Conservation (phyloP, 1,140 invertebrate genomes). For the Drosophila suzukii region DNA sequence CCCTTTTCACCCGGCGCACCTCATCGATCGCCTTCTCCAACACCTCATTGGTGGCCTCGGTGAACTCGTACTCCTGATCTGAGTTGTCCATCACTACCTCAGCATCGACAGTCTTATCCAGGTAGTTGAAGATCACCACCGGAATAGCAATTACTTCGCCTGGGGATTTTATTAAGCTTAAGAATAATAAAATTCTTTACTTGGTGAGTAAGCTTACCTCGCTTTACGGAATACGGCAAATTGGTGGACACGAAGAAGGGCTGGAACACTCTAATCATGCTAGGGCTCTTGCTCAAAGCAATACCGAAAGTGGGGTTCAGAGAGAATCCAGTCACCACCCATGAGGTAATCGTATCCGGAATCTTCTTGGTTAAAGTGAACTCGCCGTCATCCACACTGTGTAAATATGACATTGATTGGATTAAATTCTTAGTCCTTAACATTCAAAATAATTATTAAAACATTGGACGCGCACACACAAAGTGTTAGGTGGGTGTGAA, state of each 20-base stretch:
- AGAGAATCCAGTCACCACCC: conserved; percentile 96
- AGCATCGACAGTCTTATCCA: conserved; percentile 89
- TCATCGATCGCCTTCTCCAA: conserved; percentile 86
- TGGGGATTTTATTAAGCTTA: not conserved
- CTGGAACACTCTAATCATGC: conserved; percentile 93
- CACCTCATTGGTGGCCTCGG: conserved; percentile 86
- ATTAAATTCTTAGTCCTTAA: not conserved
- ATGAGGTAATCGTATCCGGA: conserved; percentile 96
- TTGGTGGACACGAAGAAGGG: conserved; percentile 93
- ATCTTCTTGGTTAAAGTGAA: conserved; percentile 85
- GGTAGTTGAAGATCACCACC: conserved; percentile 81
- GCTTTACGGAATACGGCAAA: conserved; percentile 93
- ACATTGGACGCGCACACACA: conserved; percentile 10
- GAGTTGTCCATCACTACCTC: conserved; percentile 94
- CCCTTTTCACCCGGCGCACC: conserved; percentile 87
- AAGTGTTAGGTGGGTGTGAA: conserved; percentile 10
- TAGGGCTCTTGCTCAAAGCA: conserved; percentile 90
- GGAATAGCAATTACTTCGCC: conserved; percentile 80
- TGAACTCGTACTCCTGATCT: conserved; percentile 92
- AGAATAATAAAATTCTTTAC: not conserved
- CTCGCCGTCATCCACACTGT: conserved; percentile 39
- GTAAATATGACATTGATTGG: not conserved
- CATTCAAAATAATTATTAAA: not conserved
- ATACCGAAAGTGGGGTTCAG: conserved; percentile 93
- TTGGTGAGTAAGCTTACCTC: conserved; percentile 85